Conservation (phyloP, 2,797 vertebrate genomes). For the Chloroceryle inda region DNA sequence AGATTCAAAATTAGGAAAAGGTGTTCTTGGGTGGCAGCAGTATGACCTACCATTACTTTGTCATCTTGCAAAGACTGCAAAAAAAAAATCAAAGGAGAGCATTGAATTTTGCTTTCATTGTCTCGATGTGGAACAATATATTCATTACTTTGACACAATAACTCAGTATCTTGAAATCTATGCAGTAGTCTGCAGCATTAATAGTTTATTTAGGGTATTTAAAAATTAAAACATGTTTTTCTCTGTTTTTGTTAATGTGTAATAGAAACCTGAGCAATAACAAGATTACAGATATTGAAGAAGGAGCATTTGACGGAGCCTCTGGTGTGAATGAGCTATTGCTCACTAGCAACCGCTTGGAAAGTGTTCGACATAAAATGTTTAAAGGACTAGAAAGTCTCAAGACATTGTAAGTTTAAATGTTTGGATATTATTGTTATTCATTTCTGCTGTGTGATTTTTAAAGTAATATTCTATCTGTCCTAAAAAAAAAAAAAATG, state of each 20-base stretch:
- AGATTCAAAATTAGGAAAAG: background rate
- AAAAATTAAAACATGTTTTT: background rate
- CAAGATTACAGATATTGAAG: constrained; percentile 97
- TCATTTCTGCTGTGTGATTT: background rate
- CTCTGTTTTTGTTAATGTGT: constrained; percentile 5
- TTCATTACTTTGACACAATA: background rate
- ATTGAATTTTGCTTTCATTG: background rate
- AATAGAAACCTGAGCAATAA: constrained; percentile 98
- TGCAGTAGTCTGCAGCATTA: background rate
- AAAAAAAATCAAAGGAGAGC: background rate
- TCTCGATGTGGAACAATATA: background rate
- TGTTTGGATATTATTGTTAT: background rate
- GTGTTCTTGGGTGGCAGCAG: background rate
- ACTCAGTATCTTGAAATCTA: background rate
- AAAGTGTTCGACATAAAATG: constrained; percentile 93
- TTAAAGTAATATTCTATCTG: background rate
- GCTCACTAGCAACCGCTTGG: constrained; percentile 94
- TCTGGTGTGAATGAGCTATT: constrained; percentile 94
- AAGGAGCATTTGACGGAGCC: constrained; percentile 95
- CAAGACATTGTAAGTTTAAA: constrained; percentile 92
- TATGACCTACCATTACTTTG: background rate
- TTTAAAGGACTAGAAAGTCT: constrained; percentile 94
- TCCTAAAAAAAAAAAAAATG: background rate
- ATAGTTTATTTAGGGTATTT: background rate
- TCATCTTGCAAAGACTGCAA: background rate